phyloP scores from a whole-genome alignment of 2,888 invertebrate species.

The Xiphydria camelus region DNA sequence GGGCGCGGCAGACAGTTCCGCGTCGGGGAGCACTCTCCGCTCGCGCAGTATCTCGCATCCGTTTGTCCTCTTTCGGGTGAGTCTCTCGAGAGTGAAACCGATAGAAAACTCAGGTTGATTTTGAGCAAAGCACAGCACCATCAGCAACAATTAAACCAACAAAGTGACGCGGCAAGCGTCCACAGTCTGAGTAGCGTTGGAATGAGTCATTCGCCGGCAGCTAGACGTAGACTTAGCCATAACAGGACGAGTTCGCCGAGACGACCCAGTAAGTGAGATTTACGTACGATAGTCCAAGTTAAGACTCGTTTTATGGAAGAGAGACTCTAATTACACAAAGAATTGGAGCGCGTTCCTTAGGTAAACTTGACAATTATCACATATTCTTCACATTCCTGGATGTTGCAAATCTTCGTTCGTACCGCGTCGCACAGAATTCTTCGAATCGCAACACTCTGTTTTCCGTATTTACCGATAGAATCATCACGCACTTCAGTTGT shows the following conservation, averaged over 20 bases:
- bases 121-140: constrained; percentile 90
- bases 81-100: constrained; percentile 81
- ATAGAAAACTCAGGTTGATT: constrained; percentile 82
- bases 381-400: too few relatives aligned
- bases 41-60: constrained; percentile 80
- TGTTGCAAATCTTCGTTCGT: too few relatives aligned
- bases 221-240: constrained; percentile 58
- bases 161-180: constrained; percentile 56
- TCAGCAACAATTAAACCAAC: constrained; percentile 80
- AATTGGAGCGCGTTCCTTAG: too few relatives aligned
- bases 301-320: too few relatives aligned
- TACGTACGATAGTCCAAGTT: too few relatives aligned
- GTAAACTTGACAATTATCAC: too few relatives aligned
- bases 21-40: constrained; percentile 78
- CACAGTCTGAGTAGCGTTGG: constrained; percentile 44
- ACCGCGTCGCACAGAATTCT: too few relatives aligned
- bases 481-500: constrained; percentile 33
- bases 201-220: constrained; percentile 58
- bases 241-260: constrained; percentile 59
- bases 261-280: constrained; percentile 58
- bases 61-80: constrained; percentile 85
- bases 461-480: too few relatives aligned
- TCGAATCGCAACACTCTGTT: too few relatives aligned
- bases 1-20: constrained; percentile 88
- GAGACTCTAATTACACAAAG: too few relatives aligned